phyloP scores from a whole-genome alignment of 2,888 invertebrate species.

The Platycnemis pennipes region DNA sequence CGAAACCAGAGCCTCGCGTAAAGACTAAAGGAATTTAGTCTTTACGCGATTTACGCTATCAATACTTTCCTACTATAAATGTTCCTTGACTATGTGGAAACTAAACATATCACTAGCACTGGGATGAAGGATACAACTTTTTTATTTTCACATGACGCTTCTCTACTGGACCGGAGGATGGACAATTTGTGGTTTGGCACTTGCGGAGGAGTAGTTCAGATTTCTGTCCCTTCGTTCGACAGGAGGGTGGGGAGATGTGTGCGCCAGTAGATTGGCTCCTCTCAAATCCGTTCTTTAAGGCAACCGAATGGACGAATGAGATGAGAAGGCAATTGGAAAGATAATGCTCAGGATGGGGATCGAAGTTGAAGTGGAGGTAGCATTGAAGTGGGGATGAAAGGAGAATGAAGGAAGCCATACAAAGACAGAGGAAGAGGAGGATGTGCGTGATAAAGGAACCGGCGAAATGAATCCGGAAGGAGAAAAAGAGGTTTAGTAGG shows the following conservation, averaged over 20 bases:
- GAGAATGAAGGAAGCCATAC: neutral
- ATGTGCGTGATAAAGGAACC: neutral
- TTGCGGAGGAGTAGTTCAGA: neutral
- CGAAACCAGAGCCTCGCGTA: too few species aligned
- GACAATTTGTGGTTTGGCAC: too few species aligned
- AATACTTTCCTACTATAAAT: too few species aligned
- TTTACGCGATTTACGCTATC: too few species aligned
- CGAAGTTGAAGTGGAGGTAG: neutral
- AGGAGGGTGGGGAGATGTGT: neutral
- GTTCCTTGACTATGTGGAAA: too few species aligned
- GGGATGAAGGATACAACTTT: too few species aligned
- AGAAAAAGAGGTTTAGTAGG: neutral
- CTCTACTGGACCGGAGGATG: too few species aligned
- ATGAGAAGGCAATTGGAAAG: neutral
- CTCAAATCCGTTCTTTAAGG: neutral
- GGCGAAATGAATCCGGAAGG: neutral
- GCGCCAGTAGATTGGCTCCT: neutral
- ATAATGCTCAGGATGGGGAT: neutral
- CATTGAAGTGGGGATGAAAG: neutral
- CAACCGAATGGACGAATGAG: neutral
- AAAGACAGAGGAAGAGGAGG: neutral
- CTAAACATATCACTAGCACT: too few species aligned
- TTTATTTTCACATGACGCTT: too few species aligned
- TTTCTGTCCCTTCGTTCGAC: neutral
- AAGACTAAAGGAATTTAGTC: too few species aligned